Evolutionary conservation across 1,140 invertebrate genomes (phyloP).

Genomic region (Cydia fagiglandana): DNA sequence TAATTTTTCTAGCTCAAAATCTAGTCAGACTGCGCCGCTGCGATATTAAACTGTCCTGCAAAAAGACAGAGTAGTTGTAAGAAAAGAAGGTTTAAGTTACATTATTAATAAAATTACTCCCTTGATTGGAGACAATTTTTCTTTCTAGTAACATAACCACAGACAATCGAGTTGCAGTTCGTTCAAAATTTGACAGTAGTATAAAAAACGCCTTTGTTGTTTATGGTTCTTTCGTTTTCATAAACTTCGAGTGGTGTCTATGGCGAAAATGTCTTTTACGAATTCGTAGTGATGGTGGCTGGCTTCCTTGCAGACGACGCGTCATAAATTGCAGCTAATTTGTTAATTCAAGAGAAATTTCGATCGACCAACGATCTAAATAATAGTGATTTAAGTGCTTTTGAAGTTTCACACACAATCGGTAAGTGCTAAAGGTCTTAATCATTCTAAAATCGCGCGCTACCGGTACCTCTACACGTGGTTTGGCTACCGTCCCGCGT

Average conservation of each 20-base stretch:
- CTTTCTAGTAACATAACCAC: neutral
- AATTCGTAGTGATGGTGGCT: slow-evolving; percentile 79
- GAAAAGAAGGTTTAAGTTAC: too few species aligned
- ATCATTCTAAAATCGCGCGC: slow-evolving; percentile 62
- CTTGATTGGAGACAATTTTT: neutral
- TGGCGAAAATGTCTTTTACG: slow-evolving; percentile 78
- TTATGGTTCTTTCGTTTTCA: slow-evolving; percentile 41
- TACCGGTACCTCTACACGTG: slow-evolving; percentile 76
- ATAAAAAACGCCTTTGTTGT: slow-evolving; percentile 26
- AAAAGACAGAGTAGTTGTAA: too few species aligned
- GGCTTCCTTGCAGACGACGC: slow-evolving; percentile 78
- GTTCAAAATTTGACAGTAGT: neutral
- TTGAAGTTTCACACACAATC: slow-evolving; percentile 69
- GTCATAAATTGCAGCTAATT: slow-evolving; percentile 74
- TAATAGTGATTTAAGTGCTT: slow-evolving; percentile 74
- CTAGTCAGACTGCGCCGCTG: too few species aligned
- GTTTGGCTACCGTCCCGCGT: slow-evolving; percentile 67
- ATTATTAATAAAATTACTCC: neutral
- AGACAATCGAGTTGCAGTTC: slow-evolving; percentile 7
- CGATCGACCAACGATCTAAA: slow-evolving; percentile 61
- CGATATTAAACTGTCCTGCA: too few species aligned
- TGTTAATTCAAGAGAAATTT: slow-evolving; percentile 60
- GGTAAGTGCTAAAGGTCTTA: slow-evolving; percentile 70
- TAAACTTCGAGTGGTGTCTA: slow-evolving; percentile 68
- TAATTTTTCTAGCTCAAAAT: too few species aligned